These are phyloP conservation scores for Drosophila aldrichi DNA, from an alignment of 2,888 invertebrate genomes.

Conservation along the genomic window DNA sequence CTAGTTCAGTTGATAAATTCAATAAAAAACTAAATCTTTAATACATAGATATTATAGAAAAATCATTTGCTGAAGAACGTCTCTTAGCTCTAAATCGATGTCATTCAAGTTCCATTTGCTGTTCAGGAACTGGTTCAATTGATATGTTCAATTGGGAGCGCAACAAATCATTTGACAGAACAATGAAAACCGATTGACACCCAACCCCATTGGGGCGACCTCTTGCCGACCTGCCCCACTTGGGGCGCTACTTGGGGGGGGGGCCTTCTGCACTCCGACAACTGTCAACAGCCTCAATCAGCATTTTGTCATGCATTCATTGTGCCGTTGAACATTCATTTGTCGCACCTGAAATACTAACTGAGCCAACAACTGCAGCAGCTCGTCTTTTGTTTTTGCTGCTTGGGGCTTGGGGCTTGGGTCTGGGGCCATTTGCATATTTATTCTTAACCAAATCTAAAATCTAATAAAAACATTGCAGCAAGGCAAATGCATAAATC, in stretches of 20 bases:
- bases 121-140: slow-evolving; percentile 16
- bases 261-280: neutral
- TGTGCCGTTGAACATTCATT: slow-evolving; percentile 49
- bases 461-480: slow-evolving; percentile 73
- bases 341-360: slow-evolving; percentile 30
- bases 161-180: slow-evolving; percentile 35
- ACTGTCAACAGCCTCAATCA: slow-evolving; percentile 48
- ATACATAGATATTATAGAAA: neutral
- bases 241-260: neutral
- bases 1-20: neutral
- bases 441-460: slow-evolving; percentile 49
- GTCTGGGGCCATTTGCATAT: slow-evolving; percentile 49
- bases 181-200: slow-evolving; percentile 36
- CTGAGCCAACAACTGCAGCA: slow-evolving; percentile 8
- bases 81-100: neutral
- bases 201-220: neutral
- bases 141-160: slow-evolving; percentile 4
- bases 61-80: neutral
- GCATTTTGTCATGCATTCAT: slow-evolving; percentile 56
- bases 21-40: neutral
- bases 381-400: slow-evolving; percentile 19
- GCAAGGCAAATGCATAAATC: slow-evolving; percentile 64
- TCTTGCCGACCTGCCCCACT: neutral
- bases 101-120: neutral
- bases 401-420: slow-evolving; percentile 1